Conservation (phyloP, 2,797 vertebrate species). For the Clamator glandarius region DNA sequence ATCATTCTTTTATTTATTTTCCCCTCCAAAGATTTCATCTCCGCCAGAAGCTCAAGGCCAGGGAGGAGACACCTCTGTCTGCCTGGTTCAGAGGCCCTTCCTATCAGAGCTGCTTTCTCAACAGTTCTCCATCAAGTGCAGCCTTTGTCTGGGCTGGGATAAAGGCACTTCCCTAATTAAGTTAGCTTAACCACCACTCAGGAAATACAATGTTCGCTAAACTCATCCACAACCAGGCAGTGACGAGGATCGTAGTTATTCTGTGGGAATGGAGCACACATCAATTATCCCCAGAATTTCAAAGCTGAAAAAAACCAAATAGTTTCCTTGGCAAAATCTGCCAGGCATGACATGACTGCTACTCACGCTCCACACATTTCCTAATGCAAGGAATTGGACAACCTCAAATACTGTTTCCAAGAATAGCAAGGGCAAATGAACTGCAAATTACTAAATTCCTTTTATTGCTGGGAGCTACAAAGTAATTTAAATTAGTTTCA, state of each 20-base stretch:
- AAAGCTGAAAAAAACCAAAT: constrained; percentile 49
- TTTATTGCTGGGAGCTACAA: constrained; percentile 69
- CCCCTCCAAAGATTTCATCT: background rate
- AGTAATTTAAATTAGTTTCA: constrained; percentile 69
- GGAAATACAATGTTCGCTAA: constrained; percentile 42
- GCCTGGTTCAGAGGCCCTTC: background rate
- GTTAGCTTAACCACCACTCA: constrained; percentile 48
- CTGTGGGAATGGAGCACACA: constrained; percentile 45
- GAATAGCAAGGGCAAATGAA: constrained; percentile 50
- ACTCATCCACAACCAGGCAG: constrained; percentile 42
- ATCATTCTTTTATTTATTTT: background rate
- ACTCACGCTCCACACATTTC: background rate
- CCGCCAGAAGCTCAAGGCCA: background rate
- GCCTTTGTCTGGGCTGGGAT: constrained; percentile 45
- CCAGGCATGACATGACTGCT: constrained; percentile 60
- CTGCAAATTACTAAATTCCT: constrained; percentile 69
- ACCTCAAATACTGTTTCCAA: constrained; percentile 57
- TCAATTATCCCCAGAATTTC: constrained; percentile 65
- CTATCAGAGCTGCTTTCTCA: constrained; percentile 22
- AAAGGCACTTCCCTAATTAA: constrained; percentile 65
- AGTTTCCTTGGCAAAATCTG: constrained; percentile 66
- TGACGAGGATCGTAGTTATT: background rate
- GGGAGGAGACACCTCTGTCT: background rate
- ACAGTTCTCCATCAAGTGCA: background rate
- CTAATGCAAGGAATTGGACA: constrained; percentile 42